Evolutionary conservation across 2,888 invertebrate genomes (phyloP).

Genomic region (Crossocerus cetratus): DNA sequence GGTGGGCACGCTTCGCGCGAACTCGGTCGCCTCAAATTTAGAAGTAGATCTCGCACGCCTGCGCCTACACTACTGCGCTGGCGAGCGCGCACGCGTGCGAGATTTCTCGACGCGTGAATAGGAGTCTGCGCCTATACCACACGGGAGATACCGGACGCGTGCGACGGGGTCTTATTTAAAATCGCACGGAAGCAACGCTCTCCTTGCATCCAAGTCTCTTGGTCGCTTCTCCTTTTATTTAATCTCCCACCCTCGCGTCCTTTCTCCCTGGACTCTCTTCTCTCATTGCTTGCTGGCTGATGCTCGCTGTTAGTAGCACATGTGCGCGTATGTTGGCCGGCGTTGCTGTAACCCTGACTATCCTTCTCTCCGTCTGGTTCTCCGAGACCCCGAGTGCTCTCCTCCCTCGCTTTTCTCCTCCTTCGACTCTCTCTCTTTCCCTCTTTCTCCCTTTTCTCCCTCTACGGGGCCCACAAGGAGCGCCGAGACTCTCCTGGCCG

Average conservation of each 20-base stretch:
- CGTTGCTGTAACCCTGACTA: neutral
- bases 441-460: slow-evolving; percentile 17
- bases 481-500: too few species aligned
- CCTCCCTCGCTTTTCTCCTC: slow-evolving; percentile 15
- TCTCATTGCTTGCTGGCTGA: neutral
- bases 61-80: slow-evolving; percentile 9
- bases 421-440: slow-evolving; percentile 12
- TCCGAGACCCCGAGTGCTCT: slow-evolving; percentile 23
- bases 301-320: too few species aligned
- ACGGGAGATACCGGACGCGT: slow-evolving; percentile 17
- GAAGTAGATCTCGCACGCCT: slow-evolving; percentile 46
- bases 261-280: slow-evolving; percentile 7
- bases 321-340: too few species aligned
- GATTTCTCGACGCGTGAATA: too few species aligned
- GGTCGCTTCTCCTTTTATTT: slow-evolving; percentile 61
- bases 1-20: too few species aligned
- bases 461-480: neutral
- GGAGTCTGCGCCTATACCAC: neutral
- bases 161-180: slow-evolving; percentile 37
- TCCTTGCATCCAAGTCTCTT: slow-evolving; percentile 33
- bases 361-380: slow-evolving; percentile 13
- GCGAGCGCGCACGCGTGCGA: slow-evolving; percentile 26
- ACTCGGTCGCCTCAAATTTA: slow-evolving; percentile 47
- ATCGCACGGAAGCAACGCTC: slow-evolving; percentile 24
- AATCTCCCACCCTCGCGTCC: slow-evolving; percentile 43